Base-by-base conservation (phyloP, 1,140 invertebrate species). In the Kradibia gibbosae region DNA sequence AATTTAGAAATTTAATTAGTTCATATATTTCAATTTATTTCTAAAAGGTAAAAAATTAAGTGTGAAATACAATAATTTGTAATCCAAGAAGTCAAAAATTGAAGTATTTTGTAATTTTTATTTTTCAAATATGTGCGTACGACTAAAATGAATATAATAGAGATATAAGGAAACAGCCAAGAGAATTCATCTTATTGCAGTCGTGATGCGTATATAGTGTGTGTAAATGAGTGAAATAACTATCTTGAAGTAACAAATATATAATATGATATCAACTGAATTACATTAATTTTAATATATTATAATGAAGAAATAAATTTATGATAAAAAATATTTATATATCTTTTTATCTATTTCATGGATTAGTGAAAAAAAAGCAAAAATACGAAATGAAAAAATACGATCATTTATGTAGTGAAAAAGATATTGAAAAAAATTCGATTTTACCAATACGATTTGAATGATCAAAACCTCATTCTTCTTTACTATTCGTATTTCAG, bases 41-140 rank as follows among this genome's bases (percentile, higher is more conserved):
- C 5, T 45, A 45, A 45, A 45, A 45, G 15, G 28, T 0, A 39
- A 39, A 45, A 60, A 74, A 80, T 50, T 36, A 65, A 4, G 45
- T 71, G 55, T 77, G 75, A 78, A 78, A 82, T 78, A n/a, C 53
- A 48, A 72, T 70, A 45, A 45, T 77, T 71, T 48, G 65, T 60
- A 78, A 71, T 45, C 20, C 15, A 39, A 78, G 80, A 78, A 82
- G 39, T 70, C 75, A 50, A 62, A 62, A 78, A 82, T 73, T 74
- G 72, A 70, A 57, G 39, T 60, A 82, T 65, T 77, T 78, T 74
- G 55, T 73, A 28, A 62, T 57, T 39, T 72, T n/a, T 20, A 7
- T 70, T 76, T 76, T 76, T 71, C 71, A 55, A 70, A 67, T 22
- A 45, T 20, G 31, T 53, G 79, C 60, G 60, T 75, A 57, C n/a